Evolutionary conservation across 92 coral and sea anemone species (phyloP).

Genomic region (Siderastrea radians): DNA sequence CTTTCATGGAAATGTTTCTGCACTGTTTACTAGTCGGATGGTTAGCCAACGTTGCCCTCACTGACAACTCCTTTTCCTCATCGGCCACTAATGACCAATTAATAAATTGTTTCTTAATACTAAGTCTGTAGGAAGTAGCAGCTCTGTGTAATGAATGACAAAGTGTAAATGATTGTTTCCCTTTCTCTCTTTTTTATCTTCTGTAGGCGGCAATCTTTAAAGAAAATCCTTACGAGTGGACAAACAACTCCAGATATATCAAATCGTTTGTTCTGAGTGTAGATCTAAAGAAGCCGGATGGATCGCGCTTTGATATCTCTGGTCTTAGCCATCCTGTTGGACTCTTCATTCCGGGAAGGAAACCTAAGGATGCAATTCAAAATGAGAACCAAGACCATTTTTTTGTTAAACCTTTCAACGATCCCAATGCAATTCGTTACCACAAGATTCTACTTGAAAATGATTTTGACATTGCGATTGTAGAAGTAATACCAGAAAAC

Average conservation of each 20-base stretch:
- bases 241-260: not conserved
- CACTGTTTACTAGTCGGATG: too few species aligned
- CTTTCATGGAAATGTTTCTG: too few species aligned
- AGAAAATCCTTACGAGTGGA: not conserved
- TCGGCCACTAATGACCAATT: too few species aligned
- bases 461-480: slow-evolving; percentile 31
- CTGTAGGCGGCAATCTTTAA: too few species aligned
- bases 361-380: not conserved
- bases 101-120: too few species aligned
- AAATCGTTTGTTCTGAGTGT: not conserved
- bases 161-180: too few species aligned
- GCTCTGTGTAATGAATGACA: too few species aligned
- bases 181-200: too few species aligned
- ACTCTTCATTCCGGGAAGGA: slow-evolving; percentile 6
- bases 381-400: not conserved
- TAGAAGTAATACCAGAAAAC: not conserved
- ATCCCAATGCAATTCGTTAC: not conserved
- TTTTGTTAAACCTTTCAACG: not conserved
- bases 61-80: too few species aligned
- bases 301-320: not conserved
- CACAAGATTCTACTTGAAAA: not conserved
- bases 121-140: too few species aligned
- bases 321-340: not conserved
- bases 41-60: too few species aligned
- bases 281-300: not conserved